Conservation (phyloP, 2,797 vertebrate genomes). For the Hippoglossus hippoglossus region DNA sequence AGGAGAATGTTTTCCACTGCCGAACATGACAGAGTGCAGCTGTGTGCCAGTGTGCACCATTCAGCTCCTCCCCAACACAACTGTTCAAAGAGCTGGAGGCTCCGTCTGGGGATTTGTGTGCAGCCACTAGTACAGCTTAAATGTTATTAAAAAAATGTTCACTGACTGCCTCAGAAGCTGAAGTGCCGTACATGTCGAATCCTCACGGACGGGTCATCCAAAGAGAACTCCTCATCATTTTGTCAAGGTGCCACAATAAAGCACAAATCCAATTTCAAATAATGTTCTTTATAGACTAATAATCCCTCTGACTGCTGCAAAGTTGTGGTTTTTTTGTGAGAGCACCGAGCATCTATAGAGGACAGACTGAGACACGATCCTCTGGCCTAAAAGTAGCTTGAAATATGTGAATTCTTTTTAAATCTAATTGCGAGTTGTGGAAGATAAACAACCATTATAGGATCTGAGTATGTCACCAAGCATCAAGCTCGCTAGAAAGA, state of each 20-base stretch:
- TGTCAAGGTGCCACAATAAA: conserved; percentile 39
- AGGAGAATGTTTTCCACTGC: conserved; percentile 60
- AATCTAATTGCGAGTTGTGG: conserved; percentile 39
- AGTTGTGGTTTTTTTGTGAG: conserved; percentile 28
- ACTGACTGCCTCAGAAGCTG: conserved; percentile 64
- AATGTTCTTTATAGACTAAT: conserved; percentile 5
- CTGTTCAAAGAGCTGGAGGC: conserved; percentile 73
- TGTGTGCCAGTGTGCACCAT: conserved; percentile 64
- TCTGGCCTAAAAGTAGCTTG: background rate
- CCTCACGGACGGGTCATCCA: conserved; percentile 41
- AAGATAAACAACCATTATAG: conserved; percentile 39
- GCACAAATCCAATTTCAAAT: conserved; percentile 32
- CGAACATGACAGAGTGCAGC: conserved; percentile 75
- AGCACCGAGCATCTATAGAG: background rate
- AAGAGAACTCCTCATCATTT: conserved; percentile 39
- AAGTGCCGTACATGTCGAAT: conserved; percentile 50
- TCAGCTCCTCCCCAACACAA: conserved; percentile 57
- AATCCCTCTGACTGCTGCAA: conserved; percentile 16
- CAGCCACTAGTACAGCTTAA: conserved; percentile 70
- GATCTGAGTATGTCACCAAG: conserved; percentile 44
- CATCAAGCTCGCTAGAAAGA: conserved; percentile 28
- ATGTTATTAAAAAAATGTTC: conserved; percentile 70
- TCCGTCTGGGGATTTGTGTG: conserved; percentile 71
- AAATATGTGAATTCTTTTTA: background rate
- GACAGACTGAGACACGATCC: conserved; percentile 17